A percentile compares a stretch with the other conserved stretches of the same genome.
These are phyloP conservation scores for Scolopax rusticola DNA, from an alignment of 2,797 vertebrate genomes.

Conservation along the genomic window DNA sequence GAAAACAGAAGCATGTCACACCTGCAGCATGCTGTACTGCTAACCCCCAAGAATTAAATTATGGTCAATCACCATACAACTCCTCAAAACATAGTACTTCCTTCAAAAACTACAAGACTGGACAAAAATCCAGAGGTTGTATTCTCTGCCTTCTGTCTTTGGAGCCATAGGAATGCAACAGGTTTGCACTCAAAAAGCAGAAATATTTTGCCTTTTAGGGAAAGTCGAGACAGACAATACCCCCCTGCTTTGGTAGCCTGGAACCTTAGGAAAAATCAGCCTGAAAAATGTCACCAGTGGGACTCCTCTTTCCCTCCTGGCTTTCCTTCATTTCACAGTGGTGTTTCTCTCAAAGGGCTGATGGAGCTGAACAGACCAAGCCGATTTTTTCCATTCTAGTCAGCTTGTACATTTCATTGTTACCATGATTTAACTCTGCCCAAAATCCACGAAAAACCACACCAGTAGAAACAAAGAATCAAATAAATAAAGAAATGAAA, in stretches of 20 bases:
- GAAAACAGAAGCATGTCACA: neutral
- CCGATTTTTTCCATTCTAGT: neutral
- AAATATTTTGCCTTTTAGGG: neutral
- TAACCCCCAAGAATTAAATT: neutral
- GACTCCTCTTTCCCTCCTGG: neutral
- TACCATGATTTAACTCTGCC: neutral
- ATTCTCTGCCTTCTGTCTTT: neutral
- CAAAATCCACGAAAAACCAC: neutral
- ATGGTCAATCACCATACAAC: neutral
- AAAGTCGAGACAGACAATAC: neutral
- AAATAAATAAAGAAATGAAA: slow-evolving; percentile 23
- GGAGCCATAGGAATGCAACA: neutral
- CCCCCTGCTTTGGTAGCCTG: neutral
- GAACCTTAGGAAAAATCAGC: neutral
- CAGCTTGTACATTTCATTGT: neutral
- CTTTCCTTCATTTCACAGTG: neutral
- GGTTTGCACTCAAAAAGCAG: neutral
- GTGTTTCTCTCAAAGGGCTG: neutral
- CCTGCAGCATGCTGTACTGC: rapidly evolving
- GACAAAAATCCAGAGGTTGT: neutral
- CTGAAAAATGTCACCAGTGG: neutral
- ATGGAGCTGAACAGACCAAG: neutral
- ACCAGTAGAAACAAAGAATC: slow-evolving; percentile 35
- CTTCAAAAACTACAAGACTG: rapidly evolving
- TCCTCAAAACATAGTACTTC: neutral